Conservation (phyloP, 2,888 invertebrate species). For the Macroteleia sp. region DNA sequence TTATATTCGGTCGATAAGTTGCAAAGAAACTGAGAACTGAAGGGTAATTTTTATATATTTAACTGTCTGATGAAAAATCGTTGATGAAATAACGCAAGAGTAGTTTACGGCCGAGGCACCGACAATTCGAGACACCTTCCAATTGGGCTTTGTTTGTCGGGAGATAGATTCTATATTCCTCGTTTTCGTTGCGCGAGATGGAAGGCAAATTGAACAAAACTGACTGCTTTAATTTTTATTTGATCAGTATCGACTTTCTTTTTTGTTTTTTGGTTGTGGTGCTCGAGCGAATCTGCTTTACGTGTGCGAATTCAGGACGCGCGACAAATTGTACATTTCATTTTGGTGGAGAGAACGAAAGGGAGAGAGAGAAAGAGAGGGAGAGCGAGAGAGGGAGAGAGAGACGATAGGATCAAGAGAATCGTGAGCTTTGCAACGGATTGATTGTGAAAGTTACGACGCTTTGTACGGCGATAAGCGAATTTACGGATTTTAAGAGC, state of each 20-base stretch:
- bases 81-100: not conserved
- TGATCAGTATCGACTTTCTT: too few species aligned
- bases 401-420: not conserved
- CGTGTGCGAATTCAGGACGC: conserved; percentile 14
- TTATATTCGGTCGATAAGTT: conserved; percentile 60
- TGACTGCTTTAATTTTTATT: too few species aligned
- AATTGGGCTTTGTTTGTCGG: too few species aligned
- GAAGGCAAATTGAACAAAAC: too few species aligned
- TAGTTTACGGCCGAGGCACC: conserved; percentile 18
- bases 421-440: conserved; percentile 54
- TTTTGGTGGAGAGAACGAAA: too few species aligned
- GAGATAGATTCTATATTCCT: too few species aligned
- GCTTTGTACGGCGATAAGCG: conserved; percentile 55
- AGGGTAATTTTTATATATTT: conserved; percentile 26
- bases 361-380: too few species aligned
- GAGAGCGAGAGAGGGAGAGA: too few species aligned
- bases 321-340: too few species aligned
- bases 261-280: too few species aligned
- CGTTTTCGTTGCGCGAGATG: too few species aligned
- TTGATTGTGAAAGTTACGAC: conserved; percentile 55
- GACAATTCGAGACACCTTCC: too few species aligned
- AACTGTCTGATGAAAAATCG: conserved; percentile 23
- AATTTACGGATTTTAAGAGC: conserved; percentile 49
- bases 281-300: conserved; percentile 45
- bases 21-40: conserved; percentile 53